These are phyloP conservation scores for Mizuhopecten yessoensis DNA, from an alignment of 1,140 invertebrate genomes.

Conservation along the genomic window DNA sequence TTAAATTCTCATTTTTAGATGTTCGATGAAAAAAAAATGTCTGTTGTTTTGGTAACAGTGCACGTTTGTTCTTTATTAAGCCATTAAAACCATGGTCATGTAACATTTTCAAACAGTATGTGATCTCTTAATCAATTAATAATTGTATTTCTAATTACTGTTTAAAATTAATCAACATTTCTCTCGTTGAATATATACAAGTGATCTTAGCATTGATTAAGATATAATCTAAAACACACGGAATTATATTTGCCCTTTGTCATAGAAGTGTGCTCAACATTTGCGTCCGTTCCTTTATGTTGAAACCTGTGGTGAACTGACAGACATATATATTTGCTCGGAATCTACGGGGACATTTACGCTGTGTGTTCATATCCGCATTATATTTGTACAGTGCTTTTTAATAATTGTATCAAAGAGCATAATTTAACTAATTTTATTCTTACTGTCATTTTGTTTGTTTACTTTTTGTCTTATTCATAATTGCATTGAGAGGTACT, in stretches of 20 bases:
- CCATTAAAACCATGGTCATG: neutral
- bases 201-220: neutral
- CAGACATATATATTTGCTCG: neutral
- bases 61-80: neutral
- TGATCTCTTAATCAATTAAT: neutral
- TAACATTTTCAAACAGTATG: neutral
- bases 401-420: slow-evolving; percentile 24
- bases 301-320: neutral
- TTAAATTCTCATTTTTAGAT: neutral
- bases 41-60: neutral
- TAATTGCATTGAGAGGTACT: slow-evolving; percentile 2
- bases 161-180: neutral
- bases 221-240: slow-evolving; percentile 3
- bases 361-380: neutral
- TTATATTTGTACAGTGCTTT: neutral
- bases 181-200: slow-evolving; percentile 11
- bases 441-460: slow-evolving; percentile 7
- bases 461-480: slow-evolving; percentile 1
- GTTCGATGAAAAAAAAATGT: slow-evolving; percentile 26
- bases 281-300: neutral
- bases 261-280: neutral
- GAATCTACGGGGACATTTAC: neutral
- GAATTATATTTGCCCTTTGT: slow-evolving; percentile 5
- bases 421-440: slow-evolving; percentile 36
- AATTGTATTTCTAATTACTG: neutral